Evolutionary conservation across 2,888 invertebrate genomes (phyloP).

Genomic region (Meteorus cinctellus): DNA sequence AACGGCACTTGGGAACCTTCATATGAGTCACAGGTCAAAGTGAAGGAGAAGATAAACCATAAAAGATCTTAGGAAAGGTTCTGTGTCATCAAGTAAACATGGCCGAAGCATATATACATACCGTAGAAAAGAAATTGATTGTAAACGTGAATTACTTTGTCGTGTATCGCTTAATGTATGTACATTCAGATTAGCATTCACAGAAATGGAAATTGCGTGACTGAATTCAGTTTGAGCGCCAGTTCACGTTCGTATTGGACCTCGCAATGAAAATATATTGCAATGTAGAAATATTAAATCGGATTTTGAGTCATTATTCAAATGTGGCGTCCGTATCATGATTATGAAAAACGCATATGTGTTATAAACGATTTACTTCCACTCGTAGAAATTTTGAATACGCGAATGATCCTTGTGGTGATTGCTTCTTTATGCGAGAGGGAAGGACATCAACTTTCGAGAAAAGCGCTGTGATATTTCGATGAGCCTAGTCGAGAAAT

Average conservation of each 20-base stretch:
- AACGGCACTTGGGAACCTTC: conserved; percentile 26
- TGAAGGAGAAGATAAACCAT: conserved; percentile 13
- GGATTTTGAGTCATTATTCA: no score
- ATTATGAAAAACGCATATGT: no score
- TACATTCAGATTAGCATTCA: conserved; percentile 2
- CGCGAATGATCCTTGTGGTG: background rate
- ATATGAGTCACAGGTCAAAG: conserved; percentile 44
- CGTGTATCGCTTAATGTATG: background rate
- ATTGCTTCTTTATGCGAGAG: background rate
- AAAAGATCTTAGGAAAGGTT: conserved; percentile 39
- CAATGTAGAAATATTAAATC: no score
- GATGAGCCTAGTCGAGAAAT: conserved; percentile 4
- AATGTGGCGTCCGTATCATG: no score
- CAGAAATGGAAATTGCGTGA: conserved; percentile 60
- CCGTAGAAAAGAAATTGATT: no score
- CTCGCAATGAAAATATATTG: no score
- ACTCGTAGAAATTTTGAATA: background rate
- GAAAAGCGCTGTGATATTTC: background rate
- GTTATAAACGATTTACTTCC: no score
- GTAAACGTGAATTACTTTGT: no score
- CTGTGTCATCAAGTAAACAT: background rate
- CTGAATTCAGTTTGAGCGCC: conserved; percentile 57
- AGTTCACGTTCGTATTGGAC: background rate
- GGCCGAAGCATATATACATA: background rate
- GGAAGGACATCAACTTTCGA: conserved; percentile 32